Evolutionary conservation across 2,113 vertebrate genomes (phyloP), one percentile per base, ranked within the genome.

Genomic region (Nothoprocta pentlandii): DNA sequence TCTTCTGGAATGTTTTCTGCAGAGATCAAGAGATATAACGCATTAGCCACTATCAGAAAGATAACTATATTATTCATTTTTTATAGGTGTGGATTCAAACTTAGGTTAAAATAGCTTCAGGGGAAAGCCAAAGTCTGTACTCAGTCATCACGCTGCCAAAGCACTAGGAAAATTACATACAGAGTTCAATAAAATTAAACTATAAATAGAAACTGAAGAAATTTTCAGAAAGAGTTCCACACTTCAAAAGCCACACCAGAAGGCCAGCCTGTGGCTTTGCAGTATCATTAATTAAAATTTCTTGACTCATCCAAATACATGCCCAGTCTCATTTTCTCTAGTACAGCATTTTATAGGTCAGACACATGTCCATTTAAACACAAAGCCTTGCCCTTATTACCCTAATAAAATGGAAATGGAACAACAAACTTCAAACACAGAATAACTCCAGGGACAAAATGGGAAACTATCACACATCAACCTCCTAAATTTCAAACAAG

Each of bases 1-100:
- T 99, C 99, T 93, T 98, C 97, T 22, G 99, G 99, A 96, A 99
- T 97, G 67, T 98, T 99, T 96, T 99, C 99, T 99, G 96, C 17
- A 90, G 64, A 89, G 67, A 82, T 11, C 36, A 89, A 13, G 39
- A 58, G 49, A 59, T 69, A 30, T 17, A 21, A 76, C 74, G 1
- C 16, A 67, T 39, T 46, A 34, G 17, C 69, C n/a, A 69, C 6
- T 30, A 44, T 28, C 25, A 94, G 39, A 85, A 89, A 28, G 2
- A 68, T 3, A 89, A 10, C 16, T 10, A 22, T 0, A 47, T 2
- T 30, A 67, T 12, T 14, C 41, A 11, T 51, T 76, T 11, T 83
- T 74, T 11, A 22, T 34, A 6, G 5, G 3, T 34, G 44, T 42
- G 10, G 62, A 74, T 36, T 32, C 16, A 34, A 82, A 91, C 58